Percentiles rank a stretch among this genome's conserved stretches.
phyloP scores from a whole-genome alignment of 2,797 vertebrate species.

The Muscicapa striata region DNA sequence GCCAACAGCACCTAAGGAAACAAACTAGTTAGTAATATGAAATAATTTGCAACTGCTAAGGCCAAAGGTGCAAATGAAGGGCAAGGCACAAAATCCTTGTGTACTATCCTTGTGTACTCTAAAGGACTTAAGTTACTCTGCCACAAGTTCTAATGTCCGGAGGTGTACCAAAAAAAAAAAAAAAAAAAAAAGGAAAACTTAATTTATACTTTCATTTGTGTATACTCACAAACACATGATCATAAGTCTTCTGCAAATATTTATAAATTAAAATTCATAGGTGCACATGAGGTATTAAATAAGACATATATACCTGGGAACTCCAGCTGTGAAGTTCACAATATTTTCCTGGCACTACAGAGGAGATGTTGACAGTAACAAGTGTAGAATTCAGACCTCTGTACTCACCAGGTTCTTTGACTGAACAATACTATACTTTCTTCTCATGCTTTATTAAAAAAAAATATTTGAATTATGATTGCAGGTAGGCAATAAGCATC shows the following conservation, averaged over 20 bases:
- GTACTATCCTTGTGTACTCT: neutral
- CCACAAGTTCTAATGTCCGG: neutral
- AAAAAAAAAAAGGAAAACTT: neutral
- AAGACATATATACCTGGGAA: neutral
- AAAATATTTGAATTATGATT: neutral
- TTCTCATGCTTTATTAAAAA: neutral
- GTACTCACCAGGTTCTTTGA: neutral
- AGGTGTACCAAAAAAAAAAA: neutral
- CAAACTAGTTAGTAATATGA: neutral
- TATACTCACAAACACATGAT: neutral
- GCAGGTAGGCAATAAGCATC: neutral
- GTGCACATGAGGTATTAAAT: neutral
- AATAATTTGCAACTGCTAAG: neutral
- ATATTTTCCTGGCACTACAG: neutral
- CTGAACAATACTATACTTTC: neutral
- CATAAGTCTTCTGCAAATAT: neutral
- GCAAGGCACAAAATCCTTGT: neutral
- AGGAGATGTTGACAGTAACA: neutral
- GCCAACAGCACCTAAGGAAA: neutral
- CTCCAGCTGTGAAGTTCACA: neutral
- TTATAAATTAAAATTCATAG: neutral
- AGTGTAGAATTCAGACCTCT: neutral
- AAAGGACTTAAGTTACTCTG: neutral
- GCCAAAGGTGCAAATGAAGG: neutral
- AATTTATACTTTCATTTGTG: neutral